Evolutionary conservation across 2,797 vertebrate species (phyloP).

Genomic region (Danio tinwini): DNA sequence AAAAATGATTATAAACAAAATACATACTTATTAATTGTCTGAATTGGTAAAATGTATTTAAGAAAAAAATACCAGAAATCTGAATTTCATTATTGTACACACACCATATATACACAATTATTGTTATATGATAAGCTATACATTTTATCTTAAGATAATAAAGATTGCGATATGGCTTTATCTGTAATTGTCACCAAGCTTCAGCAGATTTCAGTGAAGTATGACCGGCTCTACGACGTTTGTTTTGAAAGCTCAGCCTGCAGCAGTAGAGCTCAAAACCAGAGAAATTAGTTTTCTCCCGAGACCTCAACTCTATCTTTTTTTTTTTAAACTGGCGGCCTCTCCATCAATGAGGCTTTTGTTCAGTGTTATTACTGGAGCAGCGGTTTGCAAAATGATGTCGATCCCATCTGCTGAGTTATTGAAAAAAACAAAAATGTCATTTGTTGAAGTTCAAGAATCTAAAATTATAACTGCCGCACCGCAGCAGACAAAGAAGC

Average conservation of each 20-base stretch:
- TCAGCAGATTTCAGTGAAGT: slow-evolving; percentile 10
- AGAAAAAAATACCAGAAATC: too few species aligned
- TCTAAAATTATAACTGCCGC: slow-evolving; percentile 1
- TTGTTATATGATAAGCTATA: too few species aligned
- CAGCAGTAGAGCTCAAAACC: slow-evolving; percentile 17
- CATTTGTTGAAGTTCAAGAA: background rate
- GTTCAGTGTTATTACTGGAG: slow-evolving; percentile 44
- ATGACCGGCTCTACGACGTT: slow-evolving; percentile 38
- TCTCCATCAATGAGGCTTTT: slow-evolving; percentile 60
- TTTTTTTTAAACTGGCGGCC: slow-evolving; percentile 49
- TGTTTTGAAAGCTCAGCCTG: slow-evolving; percentile 65
- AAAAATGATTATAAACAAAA: too few species aligned
- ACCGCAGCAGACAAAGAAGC: background rate
- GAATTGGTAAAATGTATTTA: too few species aligned
- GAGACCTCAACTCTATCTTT: slow-evolving; percentile 70
- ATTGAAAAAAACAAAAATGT: slow-evolving; percentile 21
- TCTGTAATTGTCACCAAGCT: background rate
- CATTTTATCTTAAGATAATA: background rate
- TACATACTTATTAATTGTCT: too few species aligned
- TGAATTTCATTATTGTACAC: too few species aligned
- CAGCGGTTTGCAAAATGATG: slow-evolving; percentile 43
- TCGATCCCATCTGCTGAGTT: slow-evolving; percentile 8
- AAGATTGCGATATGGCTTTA: background rate
- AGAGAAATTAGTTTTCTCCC: slow-evolving; percentile 57
- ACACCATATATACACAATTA: too few species aligned